Percentiles rank a stretch among this genome's conserved stretches.
These are phyloP conservation scores for Festucalex cinctus DNA, from an alignment of 2,113 vertebrate species.

Conservation along the genomic window DNA sequence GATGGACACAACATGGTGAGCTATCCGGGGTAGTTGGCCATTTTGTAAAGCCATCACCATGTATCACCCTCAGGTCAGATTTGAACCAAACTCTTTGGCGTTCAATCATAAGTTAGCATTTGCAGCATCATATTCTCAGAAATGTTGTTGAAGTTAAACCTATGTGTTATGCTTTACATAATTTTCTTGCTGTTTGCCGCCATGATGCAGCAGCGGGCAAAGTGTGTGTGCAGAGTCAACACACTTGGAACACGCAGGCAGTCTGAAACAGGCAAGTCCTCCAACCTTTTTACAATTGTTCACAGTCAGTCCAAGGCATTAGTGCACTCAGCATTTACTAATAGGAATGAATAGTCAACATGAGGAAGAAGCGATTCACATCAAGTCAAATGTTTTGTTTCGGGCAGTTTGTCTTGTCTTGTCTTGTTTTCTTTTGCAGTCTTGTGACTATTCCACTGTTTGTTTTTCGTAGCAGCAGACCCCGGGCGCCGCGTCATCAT, in stretches of 20 bases:
- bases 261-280: neutral
- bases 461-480: neutral
- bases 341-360: too few species aligned
- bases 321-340: too few species aligned
- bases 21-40: neutral
- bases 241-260: neutral
- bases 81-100: neutral
- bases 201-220: neutral
- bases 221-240: neutral
- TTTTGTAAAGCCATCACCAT: neutral
- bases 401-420: too few species aligned
- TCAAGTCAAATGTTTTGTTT: too few species aligned
- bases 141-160: neutral
- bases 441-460: neutral
- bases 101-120: too few species aligned
- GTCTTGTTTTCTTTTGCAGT: too few species aligned
- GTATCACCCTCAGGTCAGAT: neutral
- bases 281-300: too few species aligned
- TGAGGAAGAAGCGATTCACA: too few species aligned
- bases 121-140: too few species aligned
- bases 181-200: neutral
- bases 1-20: constrained; percentile 55
- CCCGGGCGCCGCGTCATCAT: neutral
- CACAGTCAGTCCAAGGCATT: too few species aligned
- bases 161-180: neutral